Conservation (phyloP, 2,113 vertebrate genomes). For the Desmodus rotundus region DNA sequence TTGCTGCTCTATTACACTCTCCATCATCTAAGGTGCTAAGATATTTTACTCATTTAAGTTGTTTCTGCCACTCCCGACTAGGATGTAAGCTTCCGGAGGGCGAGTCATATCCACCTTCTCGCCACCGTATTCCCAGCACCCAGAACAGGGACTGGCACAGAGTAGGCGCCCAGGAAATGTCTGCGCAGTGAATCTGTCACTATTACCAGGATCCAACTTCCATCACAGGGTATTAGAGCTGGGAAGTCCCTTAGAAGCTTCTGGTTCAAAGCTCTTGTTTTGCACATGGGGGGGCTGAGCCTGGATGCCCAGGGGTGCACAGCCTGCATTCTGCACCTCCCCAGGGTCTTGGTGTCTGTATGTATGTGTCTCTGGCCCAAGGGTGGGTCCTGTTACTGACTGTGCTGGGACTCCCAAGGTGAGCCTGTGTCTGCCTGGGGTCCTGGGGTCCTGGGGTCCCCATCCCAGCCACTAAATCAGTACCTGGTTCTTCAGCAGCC, state of each 20-base stretch:
- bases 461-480: not conserved
- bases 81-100: not conserved
- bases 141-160: not conserved
- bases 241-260: not conserved
- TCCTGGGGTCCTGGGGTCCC: not conserved
- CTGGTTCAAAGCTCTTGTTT: not conserved
- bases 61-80: not conserved
- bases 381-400: not conserved
- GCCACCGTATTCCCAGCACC: not conserved
- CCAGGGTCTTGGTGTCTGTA: not conserved
- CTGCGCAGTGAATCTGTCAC: not conserved
- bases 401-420: not conserved
- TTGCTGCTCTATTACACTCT: not conserved
- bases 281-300: not conserved
- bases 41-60: not conserved
- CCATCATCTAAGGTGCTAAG: not conserved
- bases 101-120: not conserved
- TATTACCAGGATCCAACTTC: not conserved
- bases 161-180: not conserved
- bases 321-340: not conserved
- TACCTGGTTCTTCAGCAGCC: constrained; percentile 94
- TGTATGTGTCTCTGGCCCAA: not conserved
- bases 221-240: not conserved
- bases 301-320: not conserved
- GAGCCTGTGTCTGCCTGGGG: not conserved